Conservation (phyloP, 2,888 invertebrate genomes). For the Prosopocoilus inquinatus region DNA sequence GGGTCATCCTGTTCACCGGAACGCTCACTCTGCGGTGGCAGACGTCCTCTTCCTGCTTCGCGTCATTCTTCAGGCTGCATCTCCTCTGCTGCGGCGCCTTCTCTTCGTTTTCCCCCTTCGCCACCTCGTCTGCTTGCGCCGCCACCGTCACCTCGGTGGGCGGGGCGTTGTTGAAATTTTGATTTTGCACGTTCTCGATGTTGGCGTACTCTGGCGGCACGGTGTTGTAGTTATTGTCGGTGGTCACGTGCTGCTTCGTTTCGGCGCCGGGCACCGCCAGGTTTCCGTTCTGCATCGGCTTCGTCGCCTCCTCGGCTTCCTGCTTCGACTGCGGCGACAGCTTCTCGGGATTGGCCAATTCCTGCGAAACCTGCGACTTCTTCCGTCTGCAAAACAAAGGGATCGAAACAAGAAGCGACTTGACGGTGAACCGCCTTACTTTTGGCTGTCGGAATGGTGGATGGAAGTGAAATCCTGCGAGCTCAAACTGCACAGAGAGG, state of each 20-base stretch:
- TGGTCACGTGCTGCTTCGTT: background rate
- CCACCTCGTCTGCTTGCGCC: background rate
- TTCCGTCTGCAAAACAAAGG: slow-evolving; percentile 11
- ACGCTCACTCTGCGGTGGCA: slow-evolving; percentile 42
- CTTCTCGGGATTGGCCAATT: slow-evolving; percentile 13
- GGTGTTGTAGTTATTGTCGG: background rate
- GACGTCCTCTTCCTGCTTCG: slow-evolving; percentile 16
- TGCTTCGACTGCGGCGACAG: slow-evolving; percentile 17
- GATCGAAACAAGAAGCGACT: background rate
- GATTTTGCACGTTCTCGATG: background rate
- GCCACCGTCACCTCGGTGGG: background rate
- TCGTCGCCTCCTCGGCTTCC: slow-evolving; percentile 21
- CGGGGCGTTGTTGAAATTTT: slow-evolving; percentile 14
- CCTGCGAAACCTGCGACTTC: slow-evolving; percentile 13
- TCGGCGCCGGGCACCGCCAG: slow-evolving; percentile 19
- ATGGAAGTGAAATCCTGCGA: slow-evolving; percentile 56
- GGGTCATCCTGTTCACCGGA: slow-evolving; percentile 41
- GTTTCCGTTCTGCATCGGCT: slow-evolving; percentile 31
- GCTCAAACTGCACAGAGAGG: slow-evolving; percentile 70
- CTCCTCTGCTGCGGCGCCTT: slow-evolving; percentile 18
- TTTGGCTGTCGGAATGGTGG: slow-evolving; percentile 55
- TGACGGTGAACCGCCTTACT: slow-evolving; percentile 31
- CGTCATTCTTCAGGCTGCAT: slow-evolving; percentile 25
- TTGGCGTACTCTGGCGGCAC: background rate
- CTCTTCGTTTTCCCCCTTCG: slow-evolving; percentile 2